Conservation (phyloP, 2,888 invertebrate species). For the Scaptomyza polygonia region DNA sequence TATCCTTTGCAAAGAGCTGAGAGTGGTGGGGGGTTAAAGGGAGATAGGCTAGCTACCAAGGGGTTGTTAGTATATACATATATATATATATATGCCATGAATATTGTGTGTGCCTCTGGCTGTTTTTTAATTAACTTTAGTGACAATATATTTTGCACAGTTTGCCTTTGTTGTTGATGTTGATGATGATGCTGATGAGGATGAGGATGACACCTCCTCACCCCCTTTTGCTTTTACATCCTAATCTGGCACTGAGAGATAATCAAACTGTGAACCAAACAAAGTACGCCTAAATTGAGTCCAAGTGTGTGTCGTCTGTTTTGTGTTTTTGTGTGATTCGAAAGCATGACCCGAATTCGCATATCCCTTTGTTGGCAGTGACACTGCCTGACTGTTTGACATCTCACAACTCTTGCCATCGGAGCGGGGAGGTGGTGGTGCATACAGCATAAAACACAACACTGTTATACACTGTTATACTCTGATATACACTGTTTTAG, state of each 20-base stretch:
- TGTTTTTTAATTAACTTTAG: conserved; percentile 80
- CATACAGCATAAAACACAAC: conserved; percentile 20
- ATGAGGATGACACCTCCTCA: not conserved
- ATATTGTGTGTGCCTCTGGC: conserved; percentile 67
- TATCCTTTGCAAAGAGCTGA: too few species aligned
- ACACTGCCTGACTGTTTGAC: conserved; percentile 64
- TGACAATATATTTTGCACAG: conserved; percentile 75
- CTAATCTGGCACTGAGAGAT: too few species aligned
- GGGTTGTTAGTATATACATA: too few species aligned
- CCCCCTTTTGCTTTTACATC: too few species aligned
- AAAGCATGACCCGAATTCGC: conserved; percentile 64
- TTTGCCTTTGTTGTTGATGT: conserved; percentile 44
- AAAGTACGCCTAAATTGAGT: conserved; percentile 71
- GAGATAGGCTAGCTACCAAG: too few species aligned
- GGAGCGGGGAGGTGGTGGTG: too few species aligned
- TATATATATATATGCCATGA: too few species aligned
- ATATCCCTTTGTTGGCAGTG: conserved; percentile 55
- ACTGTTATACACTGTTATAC: not conserved
- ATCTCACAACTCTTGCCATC: conserved; percentile 75
- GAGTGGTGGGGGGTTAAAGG: too few species aligned
- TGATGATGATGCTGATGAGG: too few species aligned
- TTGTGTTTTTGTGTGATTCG: not conserved
- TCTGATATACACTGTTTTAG: not conserved
- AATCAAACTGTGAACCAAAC: conserved; percentile 61
- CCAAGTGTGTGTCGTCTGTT: conserved; percentile 33